Percentiles rank a stretch among this genome's conserved stretches.
phyloP scores from a whole-genome alignment of 2,888 invertebrate species.

The Argyra leucocephala region DNA sequence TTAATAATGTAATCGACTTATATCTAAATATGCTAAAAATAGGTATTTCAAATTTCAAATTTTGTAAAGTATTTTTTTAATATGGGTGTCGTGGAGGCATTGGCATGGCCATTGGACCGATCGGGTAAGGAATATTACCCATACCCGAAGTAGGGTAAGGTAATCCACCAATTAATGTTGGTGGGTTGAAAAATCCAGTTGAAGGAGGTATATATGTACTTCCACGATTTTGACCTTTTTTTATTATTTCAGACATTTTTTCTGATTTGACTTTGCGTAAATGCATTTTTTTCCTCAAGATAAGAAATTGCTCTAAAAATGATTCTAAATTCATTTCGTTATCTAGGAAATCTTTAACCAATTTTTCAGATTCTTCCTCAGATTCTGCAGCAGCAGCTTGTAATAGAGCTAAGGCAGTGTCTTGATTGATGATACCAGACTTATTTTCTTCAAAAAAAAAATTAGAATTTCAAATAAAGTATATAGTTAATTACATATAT shows the following conservation, averaged over 20 bases:
- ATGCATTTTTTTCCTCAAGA: constrained; percentile 66
- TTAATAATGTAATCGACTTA: not conserved
- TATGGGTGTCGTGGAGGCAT: constrained; percentile 48
- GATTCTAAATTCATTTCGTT: constrained; percentile 60
- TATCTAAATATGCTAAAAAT: not conserved
- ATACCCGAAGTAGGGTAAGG: constrained; percentile 50
- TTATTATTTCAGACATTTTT: constrained; percentile 72
- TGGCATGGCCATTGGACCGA: constrained; percentile 65
- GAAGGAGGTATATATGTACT: constrained; percentile 31
- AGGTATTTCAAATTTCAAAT: not conserved
- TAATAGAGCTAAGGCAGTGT: constrained; percentile 76
- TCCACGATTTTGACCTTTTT: constrained; percentile 33
- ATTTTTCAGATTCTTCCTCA: constrained; percentile 83
- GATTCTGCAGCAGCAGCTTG: constrained; percentile 86
- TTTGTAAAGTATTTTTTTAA: not conserved
- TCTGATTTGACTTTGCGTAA: constrained; percentile 83
- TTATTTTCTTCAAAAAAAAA: constrained; percentile 54
- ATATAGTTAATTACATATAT: not conserved
- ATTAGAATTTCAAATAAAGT: not conserved
- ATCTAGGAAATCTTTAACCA: constrained; percentile 70
- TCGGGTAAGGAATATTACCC: constrained; percentile 39
- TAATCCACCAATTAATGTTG: constrained; percentile 37
- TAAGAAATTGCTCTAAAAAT: constrained; percentile 76
- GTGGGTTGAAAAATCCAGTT: constrained; percentile 28
- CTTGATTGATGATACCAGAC: constrained; percentile 67